Evolutionary conservation across 2,888 invertebrate genomes (phyloP).

Genomic region (Zygogramma bicolorata): DNA sequence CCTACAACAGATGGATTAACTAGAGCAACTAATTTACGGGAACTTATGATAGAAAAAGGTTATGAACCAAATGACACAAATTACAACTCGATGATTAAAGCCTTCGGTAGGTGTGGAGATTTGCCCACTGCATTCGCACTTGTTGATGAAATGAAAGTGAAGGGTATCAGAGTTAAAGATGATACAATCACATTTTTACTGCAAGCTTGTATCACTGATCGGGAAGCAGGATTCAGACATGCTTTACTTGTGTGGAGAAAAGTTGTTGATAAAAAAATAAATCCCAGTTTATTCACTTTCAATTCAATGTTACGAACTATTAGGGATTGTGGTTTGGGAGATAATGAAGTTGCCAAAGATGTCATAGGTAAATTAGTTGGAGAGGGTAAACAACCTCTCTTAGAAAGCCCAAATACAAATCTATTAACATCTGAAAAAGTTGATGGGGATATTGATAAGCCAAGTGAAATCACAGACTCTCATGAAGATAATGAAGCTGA

Average conservation of each 20-base stretch:
- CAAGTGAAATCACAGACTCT: neutral
- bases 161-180: slow-evolving; percentile 71
- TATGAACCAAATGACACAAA: slow-evolving; percentile 79
- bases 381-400: slow-evolving; percentile 14
- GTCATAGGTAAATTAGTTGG: slow-evolving; percentile 52
- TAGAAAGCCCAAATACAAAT: neutral
- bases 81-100: slow-evolving; percentile 92
- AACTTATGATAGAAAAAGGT: slow-evolving; percentile 77
- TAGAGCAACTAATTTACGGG: slow-evolving; percentile 75
- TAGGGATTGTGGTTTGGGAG: slow-evolving; percentile 85
- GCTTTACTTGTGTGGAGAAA: slow-evolving; percentile 89
- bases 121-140: slow-evolving; percentile 81
- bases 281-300: slow-evolving; percentile 80
- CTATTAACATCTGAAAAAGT: neutral
- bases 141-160: slow-evolving; percentile 85
- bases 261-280: slow-evolving; percentile 75
- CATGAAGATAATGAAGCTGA: neutral
- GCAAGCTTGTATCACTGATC: slow-evolving; percentile 86
- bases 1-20: slow-evolving; percentile 74
- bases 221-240: slow-evolving; percentile 83
- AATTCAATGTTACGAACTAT: slow-evolving; percentile 85
- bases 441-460: neutral
- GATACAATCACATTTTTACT: slow-evolving; percentile 85
- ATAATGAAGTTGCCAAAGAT: slow-evolving; percentile 71
- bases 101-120: slow-evolving; percentile 88